phyloP scores from a whole-genome alignment of 2,797 vertebrate species.

The Chaetophractus vellerosus region DNA sequence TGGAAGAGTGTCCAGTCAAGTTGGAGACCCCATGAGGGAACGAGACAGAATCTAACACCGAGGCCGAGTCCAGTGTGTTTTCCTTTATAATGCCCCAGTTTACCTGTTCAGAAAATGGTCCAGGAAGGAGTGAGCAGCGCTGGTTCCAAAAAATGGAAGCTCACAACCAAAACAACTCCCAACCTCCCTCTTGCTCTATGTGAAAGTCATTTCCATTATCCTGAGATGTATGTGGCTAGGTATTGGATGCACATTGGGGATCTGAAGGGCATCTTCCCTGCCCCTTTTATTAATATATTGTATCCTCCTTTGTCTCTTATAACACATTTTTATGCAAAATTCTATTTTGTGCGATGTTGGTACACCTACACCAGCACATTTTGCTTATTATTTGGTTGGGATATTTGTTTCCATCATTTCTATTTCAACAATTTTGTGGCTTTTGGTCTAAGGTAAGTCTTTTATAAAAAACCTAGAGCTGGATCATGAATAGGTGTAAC shows the following conservation, averaged over 20 bases:
- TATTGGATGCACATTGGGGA: background rate
- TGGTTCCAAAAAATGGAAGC: background rate
- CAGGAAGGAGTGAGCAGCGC: background rate
- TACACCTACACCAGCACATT: too few relatives aligned
- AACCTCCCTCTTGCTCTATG: constrained; percentile 54
- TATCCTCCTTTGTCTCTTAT: too few relatives aligned
- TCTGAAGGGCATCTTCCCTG: background rate
- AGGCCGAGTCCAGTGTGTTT: background rate
- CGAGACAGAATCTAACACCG: background rate
- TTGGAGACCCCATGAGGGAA: background rate
- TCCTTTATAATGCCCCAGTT: constrained; percentile 58
- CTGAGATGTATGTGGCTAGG: background rate
- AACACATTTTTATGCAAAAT: too few relatives aligned
- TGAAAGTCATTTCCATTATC: constrained; percentile 84
- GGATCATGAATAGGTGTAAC: too few relatives aligned
- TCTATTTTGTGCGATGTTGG: too few relatives aligned
- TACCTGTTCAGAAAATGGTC: constrained; percentile 22
- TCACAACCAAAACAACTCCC: background rate
- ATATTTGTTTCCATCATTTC: too few relatives aligned
- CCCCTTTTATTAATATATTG: background rate
- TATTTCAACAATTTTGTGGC: too few relatives aligned
- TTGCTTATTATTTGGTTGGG: too few relatives aligned
- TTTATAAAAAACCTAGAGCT: too few relatives aligned
- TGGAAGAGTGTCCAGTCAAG: background rate
- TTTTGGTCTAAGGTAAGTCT: too few relatives aligned